Conservation (phyloP, 2,113 vertebrate genomes). For the Perccottus glenii region DNA sequence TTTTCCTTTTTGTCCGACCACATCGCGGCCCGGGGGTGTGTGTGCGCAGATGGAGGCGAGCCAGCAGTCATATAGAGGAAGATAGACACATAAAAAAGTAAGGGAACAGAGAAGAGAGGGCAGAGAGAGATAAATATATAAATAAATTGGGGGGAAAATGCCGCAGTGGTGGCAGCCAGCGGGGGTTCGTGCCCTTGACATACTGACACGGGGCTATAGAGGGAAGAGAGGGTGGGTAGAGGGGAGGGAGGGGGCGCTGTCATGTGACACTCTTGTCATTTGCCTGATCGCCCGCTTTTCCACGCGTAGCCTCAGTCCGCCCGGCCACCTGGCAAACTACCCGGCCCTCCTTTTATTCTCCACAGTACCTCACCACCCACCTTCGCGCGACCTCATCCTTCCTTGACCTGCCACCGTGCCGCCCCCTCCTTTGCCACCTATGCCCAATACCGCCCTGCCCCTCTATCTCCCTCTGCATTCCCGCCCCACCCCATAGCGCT, state of each 20-base stretch:
- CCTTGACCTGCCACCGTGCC: slow-evolving; percentile 85
- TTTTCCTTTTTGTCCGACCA: slow-evolving; percentile 59
- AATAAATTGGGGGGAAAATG: slow-evolving; percentile 51
- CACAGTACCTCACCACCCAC: slow-evolving; percentile 52
- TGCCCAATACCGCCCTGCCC: slow-evolving; percentile 68
- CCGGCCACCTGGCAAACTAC: slow-evolving; percentile 85
- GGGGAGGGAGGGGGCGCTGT: slow-evolving; percentile 69
- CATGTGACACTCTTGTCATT: slow-evolving; percentile 94
- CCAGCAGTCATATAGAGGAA: slow-evolving; percentile 54
- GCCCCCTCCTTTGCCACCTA: slow-evolving; percentile 63
- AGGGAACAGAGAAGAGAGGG: slow-evolving; percentile 51
- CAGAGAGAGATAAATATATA: slow-evolving; percentile 51
- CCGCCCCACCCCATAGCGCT: slow-evolving; percentile 63
- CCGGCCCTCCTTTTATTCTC: slow-evolving; percentile 71
- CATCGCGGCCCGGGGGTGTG: slow-evolving; percentile 43
- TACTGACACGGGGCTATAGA: slow-evolving; percentile 80
- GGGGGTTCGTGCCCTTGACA: slow-evolving; percentile 88
- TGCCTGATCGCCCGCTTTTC: slow-evolving; percentile 57
- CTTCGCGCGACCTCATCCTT: slow-evolving; percentile 89
- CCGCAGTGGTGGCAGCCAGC: slow-evolving; percentile 61
- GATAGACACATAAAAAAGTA: slow-evolving; percentile 58
- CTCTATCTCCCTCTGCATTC: slow-evolving; percentile 68
- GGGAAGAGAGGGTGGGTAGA: slow-evolving; percentile 44
- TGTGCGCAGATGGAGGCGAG: slow-evolving; percentile 51
- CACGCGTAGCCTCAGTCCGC: slow-evolving; percentile 34